A percentile compares a stretch with the other conserved stretches of the same genome.
These are phyloP conservation scores for Drosophila leontia DNA, from an alignment of 1,140 invertebrate genomes.

Conservation along the genomic window DNA sequence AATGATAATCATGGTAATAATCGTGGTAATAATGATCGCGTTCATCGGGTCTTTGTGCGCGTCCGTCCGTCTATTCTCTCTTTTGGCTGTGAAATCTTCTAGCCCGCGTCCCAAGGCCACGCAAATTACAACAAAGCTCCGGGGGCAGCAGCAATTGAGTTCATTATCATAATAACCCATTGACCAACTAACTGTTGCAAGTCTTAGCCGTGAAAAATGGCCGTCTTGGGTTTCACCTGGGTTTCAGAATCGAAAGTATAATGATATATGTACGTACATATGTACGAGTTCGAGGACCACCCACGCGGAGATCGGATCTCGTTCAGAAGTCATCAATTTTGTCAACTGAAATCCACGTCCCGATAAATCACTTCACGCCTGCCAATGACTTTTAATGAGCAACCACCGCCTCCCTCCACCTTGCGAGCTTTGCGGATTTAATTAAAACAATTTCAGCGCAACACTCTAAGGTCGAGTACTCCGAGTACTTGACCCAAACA, in stretches of 20 bases:
- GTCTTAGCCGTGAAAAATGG: constrained; percentile 25
- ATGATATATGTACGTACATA: constrained; percentile 11
- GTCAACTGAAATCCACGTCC: constrained; percentile 43
- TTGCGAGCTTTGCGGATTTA: constrained; percentile 54
- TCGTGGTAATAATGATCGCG: constrained; percentile 36
- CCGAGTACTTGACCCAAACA: constrained; percentile 68
- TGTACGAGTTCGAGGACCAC: constrained; percentile 14
- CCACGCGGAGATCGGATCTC: constrained; percentile 17
- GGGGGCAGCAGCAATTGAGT: constrained; percentile 68
- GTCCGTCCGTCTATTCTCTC: constrained; percentile 45
- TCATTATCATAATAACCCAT: constrained; percentile 84
- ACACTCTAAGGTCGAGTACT: constrained; percentile 22
- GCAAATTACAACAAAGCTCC: constrained; percentile 70
- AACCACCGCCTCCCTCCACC: background rate
- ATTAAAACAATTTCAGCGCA: constrained; percentile 62
- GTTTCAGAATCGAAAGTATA: constrained; percentile 34
- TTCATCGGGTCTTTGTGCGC: constrained; percentile 34
- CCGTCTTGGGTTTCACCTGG: constrained; percentile 3
- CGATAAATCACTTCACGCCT: constrained; percentile 64
- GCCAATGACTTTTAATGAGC: constrained; percentile 62
- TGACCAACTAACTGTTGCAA: constrained; percentile 71
- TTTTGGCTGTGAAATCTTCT: constrained; percentile 71
- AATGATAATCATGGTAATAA: constrained; percentile 46
- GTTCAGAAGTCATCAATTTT: constrained; percentile 47
- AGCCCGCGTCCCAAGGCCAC: constrained; percentile 62